Conservation (phyloP, 2,888 invertebrate species). For the Caenorhabditis sp. region DNA sequence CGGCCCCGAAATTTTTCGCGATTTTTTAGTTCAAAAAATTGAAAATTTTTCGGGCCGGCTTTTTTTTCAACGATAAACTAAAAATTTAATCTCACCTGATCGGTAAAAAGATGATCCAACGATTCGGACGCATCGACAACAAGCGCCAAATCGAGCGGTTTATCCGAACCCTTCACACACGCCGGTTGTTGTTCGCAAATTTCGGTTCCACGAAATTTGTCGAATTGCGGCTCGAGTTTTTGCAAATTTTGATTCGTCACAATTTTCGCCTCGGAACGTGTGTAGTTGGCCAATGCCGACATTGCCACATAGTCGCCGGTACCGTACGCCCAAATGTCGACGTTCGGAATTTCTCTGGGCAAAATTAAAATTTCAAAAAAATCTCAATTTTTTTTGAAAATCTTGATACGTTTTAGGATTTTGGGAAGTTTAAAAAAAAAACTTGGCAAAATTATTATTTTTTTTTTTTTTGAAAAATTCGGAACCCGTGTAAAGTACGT, state of each 20-base stretch:
- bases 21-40: neutral
- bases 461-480: neutral
- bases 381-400: no score
- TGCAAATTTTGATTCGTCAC: slow-evolving; percentile 66
- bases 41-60: no score
- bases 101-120: slow-evolving; percentile 62
- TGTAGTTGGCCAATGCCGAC: slow-evolving; percentile 64
- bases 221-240: slow-evolving; percentile 62
- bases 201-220: slow-evolving; percentile 63
- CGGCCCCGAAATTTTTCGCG: neutral
- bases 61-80: no score
- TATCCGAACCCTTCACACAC: slow-evolving; percentile 67
- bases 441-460: neutral
- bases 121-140: slow-evolving; percentile 68
- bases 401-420: neutral
- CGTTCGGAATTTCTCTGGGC: slow-evolving; percentile 51
- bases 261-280: slow-evolving; percentile 59
- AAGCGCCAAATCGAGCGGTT: slow-evolving; percentile 66
- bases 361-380: neutral
- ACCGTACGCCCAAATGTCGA: slow-evolving; percentile 69
- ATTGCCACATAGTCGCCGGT: slow-evolving; percentile 70
- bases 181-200: slow-evolving; percentile 68
- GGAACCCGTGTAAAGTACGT: neutral
- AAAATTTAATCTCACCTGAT: slow-evolving; percentile 36
- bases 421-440: neutral